Percentiles rank a stretch among this genome's conserved stretches.
These are phyloP conservation scores for Myotis findleyi DNA, from an alignment of 2,797 vertebrate genomes.

Conservation along the genomic window DNA sequence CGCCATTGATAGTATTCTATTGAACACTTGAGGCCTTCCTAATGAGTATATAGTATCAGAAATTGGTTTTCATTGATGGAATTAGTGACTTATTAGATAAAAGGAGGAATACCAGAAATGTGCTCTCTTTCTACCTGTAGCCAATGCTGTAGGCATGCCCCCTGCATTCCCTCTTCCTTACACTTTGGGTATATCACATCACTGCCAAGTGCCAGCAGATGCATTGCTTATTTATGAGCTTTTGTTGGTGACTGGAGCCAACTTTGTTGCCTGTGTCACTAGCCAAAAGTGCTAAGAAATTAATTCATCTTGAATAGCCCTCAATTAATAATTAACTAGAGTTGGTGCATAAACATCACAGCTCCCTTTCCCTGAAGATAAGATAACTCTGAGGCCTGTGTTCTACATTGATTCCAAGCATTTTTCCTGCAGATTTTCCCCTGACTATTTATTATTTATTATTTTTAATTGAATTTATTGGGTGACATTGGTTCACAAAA, in stretches of 20 bases:
- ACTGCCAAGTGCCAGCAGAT: background rate
- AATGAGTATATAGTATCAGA: background rate
- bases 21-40: background rate
- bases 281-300: conserved; percentile 21
- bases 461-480: background rate
- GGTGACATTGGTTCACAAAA: background rate
- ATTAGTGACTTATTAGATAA: background rate
- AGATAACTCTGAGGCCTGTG: background rate
- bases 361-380: background rate
- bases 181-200: background rate
- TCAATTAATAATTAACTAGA: conserved; percentile 41
- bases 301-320: background rate
- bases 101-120: background rate
- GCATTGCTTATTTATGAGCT: background rate
- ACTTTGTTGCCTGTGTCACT: background rate
- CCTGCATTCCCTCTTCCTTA: background rate
- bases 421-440: background rate
- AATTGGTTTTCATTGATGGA: conserved; percentile 9
- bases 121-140: background rate
- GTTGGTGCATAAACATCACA: background rate
- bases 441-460: background rate
- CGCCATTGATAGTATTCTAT: background rate
- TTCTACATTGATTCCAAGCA: background rate
- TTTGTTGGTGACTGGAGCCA: background rate
- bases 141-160: background rate